phyloP scores from a whole-genome alignment of 2,888 invertebrate genomes.

The Boloria selene region DNA sequence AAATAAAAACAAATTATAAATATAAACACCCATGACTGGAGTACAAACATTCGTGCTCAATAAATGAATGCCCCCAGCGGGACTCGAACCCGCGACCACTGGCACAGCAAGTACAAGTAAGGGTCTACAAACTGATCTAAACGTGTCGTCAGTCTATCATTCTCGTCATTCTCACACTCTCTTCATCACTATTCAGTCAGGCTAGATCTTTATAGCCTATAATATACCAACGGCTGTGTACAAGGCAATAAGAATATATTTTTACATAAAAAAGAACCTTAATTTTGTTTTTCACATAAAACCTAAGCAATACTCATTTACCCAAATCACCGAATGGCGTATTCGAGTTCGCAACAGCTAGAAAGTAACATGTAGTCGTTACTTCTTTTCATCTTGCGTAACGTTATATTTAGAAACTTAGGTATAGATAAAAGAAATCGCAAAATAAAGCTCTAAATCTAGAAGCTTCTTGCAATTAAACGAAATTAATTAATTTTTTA shows the following conservation, averaged over 20 bases:
- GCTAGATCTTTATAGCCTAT: neutral
- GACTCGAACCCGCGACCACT: too few species aligned
- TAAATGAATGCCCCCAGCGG: too few species aligned
- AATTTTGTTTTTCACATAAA: slow-evolving; percentile 17
- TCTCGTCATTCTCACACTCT: too few species aligned
- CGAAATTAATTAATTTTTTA: too few species aligned
- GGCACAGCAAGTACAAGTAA: too few species aligned
- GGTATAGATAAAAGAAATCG: too few species aligned
- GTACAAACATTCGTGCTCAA: too few species aligned
- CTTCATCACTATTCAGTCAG: neutral
- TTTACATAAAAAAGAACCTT: slow-evolving; percentile 5
- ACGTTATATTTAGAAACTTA: neutral
- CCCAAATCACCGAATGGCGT: slow-evolving; percentile 12
- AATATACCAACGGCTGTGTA: neutral
- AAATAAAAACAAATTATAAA: too few species aligned
- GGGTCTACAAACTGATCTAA: too few species aligned
- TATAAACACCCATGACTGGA: too few species aligned
- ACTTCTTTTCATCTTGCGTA: neutral
- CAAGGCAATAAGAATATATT: slow-evolving; percentile 8
- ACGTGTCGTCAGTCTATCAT: too few species aligned
- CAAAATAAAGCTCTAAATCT: too few species aligned
- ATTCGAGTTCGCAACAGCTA: slow-evolving; percentile 12
- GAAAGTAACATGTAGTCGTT: neutral
- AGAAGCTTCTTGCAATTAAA: neutral
- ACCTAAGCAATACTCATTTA: slow-evolving; percentile 18